Evolutionary conservation across 2,888 invertebrate genomes (phyloP).

Genomic region (Hypomecis atomaria): DNA sequence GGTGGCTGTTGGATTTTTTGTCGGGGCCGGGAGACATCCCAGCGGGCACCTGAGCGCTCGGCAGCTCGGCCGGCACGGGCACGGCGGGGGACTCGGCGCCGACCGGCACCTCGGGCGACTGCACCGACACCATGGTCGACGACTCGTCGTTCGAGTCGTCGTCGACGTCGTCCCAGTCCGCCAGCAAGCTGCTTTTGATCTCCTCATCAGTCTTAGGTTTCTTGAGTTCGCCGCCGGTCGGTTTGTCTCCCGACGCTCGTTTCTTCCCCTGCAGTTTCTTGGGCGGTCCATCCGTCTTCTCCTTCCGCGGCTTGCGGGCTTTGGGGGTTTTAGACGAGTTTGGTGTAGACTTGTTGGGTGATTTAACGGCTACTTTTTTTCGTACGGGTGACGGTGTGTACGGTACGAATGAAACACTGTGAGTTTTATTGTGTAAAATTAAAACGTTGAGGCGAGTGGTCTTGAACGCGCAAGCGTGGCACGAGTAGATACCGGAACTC

Average conservation of each 20-base stretch:
- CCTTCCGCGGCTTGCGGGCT: conserved; percentile 61
- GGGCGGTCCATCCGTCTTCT: conserved; percentile 64
- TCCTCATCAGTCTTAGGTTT: conserved; percentile 85
- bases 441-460: conserved; percentile 89
- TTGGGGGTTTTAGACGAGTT: conserved; percentile 62
- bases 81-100: conserved; percentile 70
- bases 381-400: conserved; percentile 75
- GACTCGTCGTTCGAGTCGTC: conserved; percentile 74
- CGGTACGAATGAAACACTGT: conserved; percentile 82
- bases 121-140: conserved; percentile 56
- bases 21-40: conserved; percentile 56
- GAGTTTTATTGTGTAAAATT: conserved; percentile 89
- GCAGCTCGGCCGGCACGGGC: conserved; percentile 69
- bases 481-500: conserved; percentile 80
- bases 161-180: conserved; percentile 89
- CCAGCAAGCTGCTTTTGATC: conserved; percentile 88
- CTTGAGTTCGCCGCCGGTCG: conserved; percentile 64
- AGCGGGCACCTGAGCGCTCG: conserved; percentile 56
- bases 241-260: conserved; percentile 67
- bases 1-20: conserved; percentile 56
- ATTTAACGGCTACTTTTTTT: conserved; percentile 61
- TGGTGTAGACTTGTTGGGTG: conserved; percentile 55
- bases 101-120: conserved; percentile 68
- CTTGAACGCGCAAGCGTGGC: conserved; percentile 87
- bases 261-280: conserved; percentile 73